Evolutionary conservation across 2,113 vertebrate genomes (phyloP), one percentile per base, ranked within the genome.

Genomic region (Rhagologus leucostigma): DNA sequence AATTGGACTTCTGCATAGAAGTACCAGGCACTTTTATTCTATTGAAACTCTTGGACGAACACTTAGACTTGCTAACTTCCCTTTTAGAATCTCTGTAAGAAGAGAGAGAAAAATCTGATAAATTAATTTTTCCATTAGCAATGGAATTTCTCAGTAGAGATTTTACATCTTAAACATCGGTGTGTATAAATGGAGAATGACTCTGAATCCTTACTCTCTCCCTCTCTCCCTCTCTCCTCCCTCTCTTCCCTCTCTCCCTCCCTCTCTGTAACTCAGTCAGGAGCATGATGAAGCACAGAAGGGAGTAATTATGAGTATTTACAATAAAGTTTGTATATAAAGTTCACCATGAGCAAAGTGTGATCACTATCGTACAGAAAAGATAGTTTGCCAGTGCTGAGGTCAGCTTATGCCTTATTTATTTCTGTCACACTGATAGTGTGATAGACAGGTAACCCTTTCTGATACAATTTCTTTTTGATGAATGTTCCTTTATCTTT

Each of bases 301-400:
- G 60, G 84, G 88, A 93, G 96, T 98, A 50, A 98, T 98, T 92
- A 89, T 50, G 83, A 94, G 89, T 68, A 96, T 96, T 37, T 98
- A 97, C 35, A 94, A 67, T 85, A 90, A 95, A 92, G 88, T 98
- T 98, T 64, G 77, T 97, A 24, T 59, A 89, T 64, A 88, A 96
- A 71, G 84, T 98, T 70, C n/a, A 7, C 70, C 82, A 96, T 69
- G 98, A 98, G 87, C 97, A 97, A 89, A 73, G n/a, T 22, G 79
- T 98, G 20, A 98, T 98, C 80, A 49, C 53, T 39, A 59, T 67
- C 22, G 39, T 98, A 42, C 91, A 91, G 16, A 95, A 96, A 30
- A 98, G 96, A 73, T 98, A 98, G 69, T 84, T 96, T 68, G 86
- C 88, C 56, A 98, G 96, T 91, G 46, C 95, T 62, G 97, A 98